phyloP scores from a whole-genome alignment of 2,113 vertebrate genomes.

The Solenodon paradoxus region DNA sequence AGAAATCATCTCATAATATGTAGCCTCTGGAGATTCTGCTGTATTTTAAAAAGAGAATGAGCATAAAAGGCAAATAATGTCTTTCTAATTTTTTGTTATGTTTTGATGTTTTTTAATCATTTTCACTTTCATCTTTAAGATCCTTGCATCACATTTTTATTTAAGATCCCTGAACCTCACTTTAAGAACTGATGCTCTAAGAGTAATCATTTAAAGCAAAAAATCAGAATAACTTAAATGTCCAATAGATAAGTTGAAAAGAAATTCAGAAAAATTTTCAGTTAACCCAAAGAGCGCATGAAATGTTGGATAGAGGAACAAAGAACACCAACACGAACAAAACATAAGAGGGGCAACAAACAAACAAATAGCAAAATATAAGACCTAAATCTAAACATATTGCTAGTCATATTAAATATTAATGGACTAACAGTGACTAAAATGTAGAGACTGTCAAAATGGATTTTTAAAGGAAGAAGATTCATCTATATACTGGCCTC shows the following conservation, averaged over 20 bases:
- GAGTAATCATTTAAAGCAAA: not conserved
- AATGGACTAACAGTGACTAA: not conserved
- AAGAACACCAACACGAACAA: not conserved
- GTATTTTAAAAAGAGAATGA: not conserved
- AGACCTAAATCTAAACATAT: not conserved
- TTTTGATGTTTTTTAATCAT: too few relatives aligned
- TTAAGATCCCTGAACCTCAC: not conserved
- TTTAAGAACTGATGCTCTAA: conserved; percentile 16
- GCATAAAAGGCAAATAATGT: not conserved
- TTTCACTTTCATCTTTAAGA: conserved; percentile 1
- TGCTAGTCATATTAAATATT: not conserved
- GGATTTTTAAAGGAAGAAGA: not conserved
- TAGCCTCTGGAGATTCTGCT: not conserved
- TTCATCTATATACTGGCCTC: not conserved
- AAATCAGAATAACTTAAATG: not conserved
- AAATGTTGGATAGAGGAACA: not conserved
- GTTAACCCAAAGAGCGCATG: not conserved
- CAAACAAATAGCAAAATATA: not conserved
- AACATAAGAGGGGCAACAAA: not conserved
- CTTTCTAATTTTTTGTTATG: not conserved
- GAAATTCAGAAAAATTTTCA: not conserved
- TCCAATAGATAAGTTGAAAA: not conserved
- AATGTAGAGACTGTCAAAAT: not conserved
- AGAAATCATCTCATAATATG: not conserved
- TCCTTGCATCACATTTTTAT: too few relatives aligned